Evolutionary conservation across 2,888 invertebrate genomes (phyloP).

Genomic region (Tachina grossa): DNA sequence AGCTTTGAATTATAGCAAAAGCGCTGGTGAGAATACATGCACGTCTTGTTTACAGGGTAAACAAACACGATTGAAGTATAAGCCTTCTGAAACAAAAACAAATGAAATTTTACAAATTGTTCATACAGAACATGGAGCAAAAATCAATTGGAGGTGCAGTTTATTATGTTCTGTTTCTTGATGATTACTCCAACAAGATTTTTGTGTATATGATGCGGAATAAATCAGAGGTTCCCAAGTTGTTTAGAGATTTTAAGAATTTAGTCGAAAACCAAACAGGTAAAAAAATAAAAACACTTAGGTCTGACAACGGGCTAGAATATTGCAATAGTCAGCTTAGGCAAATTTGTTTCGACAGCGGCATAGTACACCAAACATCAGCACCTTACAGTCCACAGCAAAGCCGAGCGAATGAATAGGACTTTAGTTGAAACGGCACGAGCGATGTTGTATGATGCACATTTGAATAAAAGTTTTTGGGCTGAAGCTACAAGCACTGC

Average conservation of each 20-base stretch:
- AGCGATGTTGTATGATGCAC: slow-evolving; percentile 25
- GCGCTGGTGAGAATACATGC: too few relatives aligned
- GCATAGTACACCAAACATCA: background rate
- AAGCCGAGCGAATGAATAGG: slow-evolving; percentile 15
- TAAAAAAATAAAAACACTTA: slow-evolving; percentile 27
- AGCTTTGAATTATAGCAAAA: too few relatives aligned
- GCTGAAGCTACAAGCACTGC: background rate
- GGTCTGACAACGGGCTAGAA: slow-evolving; percentile 27
- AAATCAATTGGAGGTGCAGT: too few relatives aligned
- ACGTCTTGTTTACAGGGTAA: too few relatives aligned
- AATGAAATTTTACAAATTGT: too few relatives aligned
- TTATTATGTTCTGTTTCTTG: slow-evolving; percentile 18
- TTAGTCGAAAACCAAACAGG: slow-evolving; percentile 36
- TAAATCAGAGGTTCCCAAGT: slow-evolving; percentile 36
- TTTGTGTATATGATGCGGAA: slow-evolving; percentile 27
- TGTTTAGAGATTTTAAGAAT: slow-evolving; percentile 31
- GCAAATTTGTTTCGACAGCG: slow-evolving; percentile 15
- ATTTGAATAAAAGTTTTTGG: slow-evolving; percentile 10
- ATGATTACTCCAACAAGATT: slow-evolving; percentile 37
- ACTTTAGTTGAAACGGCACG: background rate
- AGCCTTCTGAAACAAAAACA: too few relatives aligned
- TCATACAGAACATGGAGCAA: too few relatives aligned
- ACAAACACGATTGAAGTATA: too few relatives aligned
- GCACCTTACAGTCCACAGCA: slow-evolving; percentile 22
- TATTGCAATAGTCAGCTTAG: slow-evolving; percentile 22